Evolutionary conservation across 2,113 vertebrate species (phyloP).

Genomic region (Ageneiosus marmoratus): DNA sequence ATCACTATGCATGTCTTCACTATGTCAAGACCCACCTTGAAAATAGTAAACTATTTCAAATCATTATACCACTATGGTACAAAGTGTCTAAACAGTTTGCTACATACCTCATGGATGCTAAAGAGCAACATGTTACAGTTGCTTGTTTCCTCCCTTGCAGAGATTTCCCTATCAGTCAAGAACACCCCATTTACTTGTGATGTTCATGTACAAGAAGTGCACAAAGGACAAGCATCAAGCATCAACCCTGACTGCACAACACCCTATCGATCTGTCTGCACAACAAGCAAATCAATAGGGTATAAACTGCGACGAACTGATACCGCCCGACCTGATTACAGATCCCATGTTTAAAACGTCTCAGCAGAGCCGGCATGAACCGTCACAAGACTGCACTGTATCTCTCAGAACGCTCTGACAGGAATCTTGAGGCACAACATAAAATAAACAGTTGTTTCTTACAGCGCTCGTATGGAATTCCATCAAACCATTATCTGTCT

Average conservation of each 20-base stretch:
- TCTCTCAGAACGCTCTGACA: not conserved
- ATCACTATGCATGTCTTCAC: not conserved
- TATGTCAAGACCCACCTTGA: not conserved
- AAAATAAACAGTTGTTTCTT: not conserved
- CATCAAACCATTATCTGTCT: constrained; percentile 11
- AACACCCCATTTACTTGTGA: not conserved
- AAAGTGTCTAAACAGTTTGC: not conserved
- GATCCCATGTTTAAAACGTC: not conserved
- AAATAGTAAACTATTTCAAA: not conserved
- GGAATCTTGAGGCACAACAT: too few species aligned
- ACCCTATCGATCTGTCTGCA: not conserved
- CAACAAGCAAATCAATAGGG: constrained; percentile 3
- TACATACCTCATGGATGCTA: not conserved
- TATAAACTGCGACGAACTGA: constrained; percentile 25
- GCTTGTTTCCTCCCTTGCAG: not conserved
- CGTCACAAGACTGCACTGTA: not conserved
- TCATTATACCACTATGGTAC: not conserved
- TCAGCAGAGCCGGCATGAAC: constrained; percentile 1
- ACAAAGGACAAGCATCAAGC: constrained; percentile 3
- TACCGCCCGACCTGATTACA: constrained; percentile 1
- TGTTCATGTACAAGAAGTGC: not conserved
- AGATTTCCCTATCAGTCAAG: not conserved
- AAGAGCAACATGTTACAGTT: not conserved
- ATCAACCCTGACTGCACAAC: not conserved
- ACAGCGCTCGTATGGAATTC: not conserved